These are phyloP conservation scores for Meriones unguiculatus DNA, from an alignment of 2,113 vertebrate genomes.

Conservation along the genomic window DNA sequence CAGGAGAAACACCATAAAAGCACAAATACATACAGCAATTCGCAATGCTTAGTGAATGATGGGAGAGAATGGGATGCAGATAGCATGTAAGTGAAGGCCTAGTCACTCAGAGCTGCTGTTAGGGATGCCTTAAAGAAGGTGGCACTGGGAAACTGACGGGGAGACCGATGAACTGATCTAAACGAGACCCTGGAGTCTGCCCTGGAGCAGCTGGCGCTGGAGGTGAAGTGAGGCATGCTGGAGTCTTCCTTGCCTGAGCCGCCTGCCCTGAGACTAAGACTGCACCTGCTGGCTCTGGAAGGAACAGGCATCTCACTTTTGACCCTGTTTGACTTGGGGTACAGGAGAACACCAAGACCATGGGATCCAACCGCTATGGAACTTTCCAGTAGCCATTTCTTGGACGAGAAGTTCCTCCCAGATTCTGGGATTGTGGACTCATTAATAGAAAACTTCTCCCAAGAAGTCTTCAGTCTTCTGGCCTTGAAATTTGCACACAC, in stretches of 20 bases:
- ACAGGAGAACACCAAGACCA: accelerated
- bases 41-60: background rate
- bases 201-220: background rate
- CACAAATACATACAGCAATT: background rate
- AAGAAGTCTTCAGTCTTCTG: background rate
- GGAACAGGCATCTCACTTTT: background rate
- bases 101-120: background rate
- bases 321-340: background rate
- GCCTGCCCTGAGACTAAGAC: background rate
- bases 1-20: background rate
- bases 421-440: background rate
- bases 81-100: background rate
- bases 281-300: background rate
- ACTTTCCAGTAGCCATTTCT: background rate
- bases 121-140: background rate
- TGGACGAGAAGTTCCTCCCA: background rate
- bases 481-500: background rate
- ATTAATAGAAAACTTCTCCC: background rate
- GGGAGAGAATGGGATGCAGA: background rate
- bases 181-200: background rate
- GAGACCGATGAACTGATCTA: background rate
- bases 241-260: background rate
- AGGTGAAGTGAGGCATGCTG: background rate
- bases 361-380: background rate
- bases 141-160: background rate